Conservation (phyloP, 2,797 vertebrate species). For the Taeniopygia guttata region DNA sequence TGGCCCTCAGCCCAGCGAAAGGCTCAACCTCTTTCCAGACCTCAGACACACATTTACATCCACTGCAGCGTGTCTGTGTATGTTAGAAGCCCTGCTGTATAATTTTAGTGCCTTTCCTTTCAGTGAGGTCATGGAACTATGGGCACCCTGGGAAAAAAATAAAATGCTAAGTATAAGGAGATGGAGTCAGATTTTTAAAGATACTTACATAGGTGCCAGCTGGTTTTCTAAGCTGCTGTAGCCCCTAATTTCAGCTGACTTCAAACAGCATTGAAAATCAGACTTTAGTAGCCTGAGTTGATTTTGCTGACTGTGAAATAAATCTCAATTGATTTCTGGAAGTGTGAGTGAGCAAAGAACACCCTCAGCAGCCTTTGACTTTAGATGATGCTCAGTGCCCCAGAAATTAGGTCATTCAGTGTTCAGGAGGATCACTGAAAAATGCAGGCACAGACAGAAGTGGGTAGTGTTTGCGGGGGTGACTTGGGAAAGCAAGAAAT, state of each 20-base stretch:
- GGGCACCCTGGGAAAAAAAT: not conserved
- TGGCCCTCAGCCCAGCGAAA: slow-evolving; percentile 5
- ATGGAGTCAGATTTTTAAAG: slow-evolving; percentile 23
- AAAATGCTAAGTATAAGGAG: not conserved
- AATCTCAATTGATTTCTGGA: slow-evolving; percentile 59
- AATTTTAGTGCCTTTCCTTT: slow-evolving; percentile 20
- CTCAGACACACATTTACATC: slow-evolving; percentile 27
- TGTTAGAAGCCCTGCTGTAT: not conserved
- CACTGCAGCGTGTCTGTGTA: not conserved
- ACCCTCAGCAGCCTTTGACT: slow-evolving; percentile 50
- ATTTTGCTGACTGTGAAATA: slow-evolving; percentile 57
- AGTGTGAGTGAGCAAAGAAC: slow-evolving; percentile 42
- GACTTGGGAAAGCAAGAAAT: slow-evolving; percentile 28
- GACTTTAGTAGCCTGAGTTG: not conserved
- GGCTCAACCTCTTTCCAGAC: not conserved
- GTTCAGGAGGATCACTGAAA: slow-evolving; percentile 31
- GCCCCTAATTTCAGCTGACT: slow-evolving; percentile 27
- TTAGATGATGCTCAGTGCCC: slow-evolving; percentile 43
- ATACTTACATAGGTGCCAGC: not conserved
- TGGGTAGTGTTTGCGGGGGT: slow-evolving; percentile 1
- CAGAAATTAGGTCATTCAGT: slow-evolving; percentile 51
- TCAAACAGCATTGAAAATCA: slow-evolving; percentile 43
- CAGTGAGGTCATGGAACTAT: not conserved
- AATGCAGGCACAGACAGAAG: slow-evolving; percentile 44
- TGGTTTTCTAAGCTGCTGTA: slow-evolving; percentile 19